Conservation (phyloP, 2,888 invertebrate species). For the Athalia circularis region DNA sequence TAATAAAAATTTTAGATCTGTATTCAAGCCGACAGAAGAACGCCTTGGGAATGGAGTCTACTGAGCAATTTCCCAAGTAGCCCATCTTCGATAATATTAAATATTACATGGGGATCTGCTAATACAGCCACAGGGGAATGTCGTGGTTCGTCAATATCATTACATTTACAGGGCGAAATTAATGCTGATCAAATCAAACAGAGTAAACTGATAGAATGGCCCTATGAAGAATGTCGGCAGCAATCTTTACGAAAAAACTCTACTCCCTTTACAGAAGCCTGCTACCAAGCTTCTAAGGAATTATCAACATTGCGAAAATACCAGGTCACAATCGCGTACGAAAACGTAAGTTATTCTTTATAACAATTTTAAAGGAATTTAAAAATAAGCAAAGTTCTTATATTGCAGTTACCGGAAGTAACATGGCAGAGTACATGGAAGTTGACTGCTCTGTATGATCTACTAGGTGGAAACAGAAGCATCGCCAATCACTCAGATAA, state of each 20-base stretch:
- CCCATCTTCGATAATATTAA: slow-evolving; percentile 60
- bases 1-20: slow-evolving; percentile 60
- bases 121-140: slow-evolving; percentile 67
- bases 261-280: slow-evolving; percentile 67
- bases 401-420: slow-evolving; percentile 61
- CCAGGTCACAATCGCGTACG: slow-evolving; percentile 58
- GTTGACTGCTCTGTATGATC: slow-evolving; percentile 64
- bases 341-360: slow-evolving; percentile 62
- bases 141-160: slow-evolving; percentile 62
- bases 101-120: slow-evolving; percentile 63
- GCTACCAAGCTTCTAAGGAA: slow-evolving; percentile 68
- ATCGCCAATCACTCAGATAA: slow-evolving; percentile 53
- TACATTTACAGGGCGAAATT: slow-evolving; percentile 66
- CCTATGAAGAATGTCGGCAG: slow-evolving; percentile 64
- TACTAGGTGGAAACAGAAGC: slow-evolving; percentile 63
- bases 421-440: slow-evolving; percentile 60
- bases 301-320: slow-evolving; percentile 69
- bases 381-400: neutral
- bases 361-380: slow-evolving; percentile 1
- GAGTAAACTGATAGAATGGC: slow-evolving; percentile 63
- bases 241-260: slow-evolving; percentile 59
- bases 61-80: slow-evolving; percentile 65
- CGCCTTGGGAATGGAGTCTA: slow-evolving; percentile 69
- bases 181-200: slow-evolving; percentile 62
- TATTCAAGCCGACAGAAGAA: slow-evolving; percentile 63